Evolutionary conservation across 2,888 invertebrate genomes (phyloP), one percentile per base, ranked within the genome.

Genomic region (Cephus pygmeus): DNA sequence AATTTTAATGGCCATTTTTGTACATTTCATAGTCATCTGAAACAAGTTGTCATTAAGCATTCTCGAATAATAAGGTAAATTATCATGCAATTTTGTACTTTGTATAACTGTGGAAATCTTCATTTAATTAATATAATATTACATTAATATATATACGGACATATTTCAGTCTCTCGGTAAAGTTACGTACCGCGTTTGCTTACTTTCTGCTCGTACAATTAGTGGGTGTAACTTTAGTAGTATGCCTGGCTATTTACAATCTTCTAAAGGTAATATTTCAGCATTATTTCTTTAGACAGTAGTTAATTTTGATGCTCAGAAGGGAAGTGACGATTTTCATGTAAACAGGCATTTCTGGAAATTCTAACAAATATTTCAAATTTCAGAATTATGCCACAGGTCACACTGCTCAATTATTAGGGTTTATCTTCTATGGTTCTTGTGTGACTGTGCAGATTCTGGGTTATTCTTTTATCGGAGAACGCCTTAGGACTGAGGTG

Each of bases 391-490:
- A 40, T 56, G 40, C 9, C 6, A 56, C 40, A 56, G 40, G 40
- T 56, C 40, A 23, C 0, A 56, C 23, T 56, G 40, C 23, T 12
- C 77, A 34, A 23, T 73, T 80, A 3, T 15, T 79, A 3, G 78
- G 77, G 1, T 86, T 80, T 73, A 34, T 73, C 9, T 56, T 81
- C n/a, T 84, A 81, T 40, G 77, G 76, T 0, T n/a, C 76, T 15
- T 76, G 81, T 9, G 73, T 85, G 12, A 35, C 81, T 1, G 34
- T 82, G 36, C 77, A 83, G 79, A 78, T 86, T 23, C 82, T 80
- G 23, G 83, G 82, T 40, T 85, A 85, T 56, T 87, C 86, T 73
- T 79, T 84, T 69, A 79, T 82, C 35, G 86, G 87, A 12, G 84
- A 87, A 11, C 80, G 77, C 73, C 80, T 87, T 15, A 78, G 81